Evolutionary conservation across 2,113 vertebrate species (phyloP), one percentile per base, ranked within the genome.

Genomic region (Petrocephalus microphthalmus): DNA sequence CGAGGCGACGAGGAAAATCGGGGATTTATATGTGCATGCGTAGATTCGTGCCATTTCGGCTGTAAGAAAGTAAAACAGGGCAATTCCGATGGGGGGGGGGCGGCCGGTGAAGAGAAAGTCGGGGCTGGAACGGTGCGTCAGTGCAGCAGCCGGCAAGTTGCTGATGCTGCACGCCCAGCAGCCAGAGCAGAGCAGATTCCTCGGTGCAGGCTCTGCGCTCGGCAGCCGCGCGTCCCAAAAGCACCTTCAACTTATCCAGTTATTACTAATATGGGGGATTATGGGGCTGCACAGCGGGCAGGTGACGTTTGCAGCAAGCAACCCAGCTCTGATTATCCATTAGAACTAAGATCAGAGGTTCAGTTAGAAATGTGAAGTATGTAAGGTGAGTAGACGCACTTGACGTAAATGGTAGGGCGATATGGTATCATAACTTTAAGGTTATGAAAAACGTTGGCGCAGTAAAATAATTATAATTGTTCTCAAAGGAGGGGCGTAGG

Each of bases 81-180:
- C 13, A 42, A 42, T 17, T 19, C 15, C 33, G 11, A 82, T 54
- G 5, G 15, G 29, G 47, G 22, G 17, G 7, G 20, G 47, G 49
- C 11, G 56, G 45, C 54, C 56, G 84, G 25, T 54, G 52, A 33
- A 81, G 33, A 60, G 37, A 78, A 74, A 47, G 10, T 37, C 67
- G 37, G 53, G 37, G 51, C 53, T 45, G 11, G 56, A 49, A 53
- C 81, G 20, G 42, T 89, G 89, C 89, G 85, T 60, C 89, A 89
- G 89, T 87, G 89, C 86, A 33, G 86, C 25, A 82, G 25, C 20
- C 47, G 47, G 56, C 20, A 71, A 87, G 78, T 84, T 89, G 89
- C 89, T 87, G 89, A 89, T 84, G 86, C 86, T 89, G 87, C 87
- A 60, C 10, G 33, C 29, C 25, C 20, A 51, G 53, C 52, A 33